Evolutionary conservation across 2,888 invertebrate species (phyloP).

Genomic region (Calephelis perditalis): DNA sequence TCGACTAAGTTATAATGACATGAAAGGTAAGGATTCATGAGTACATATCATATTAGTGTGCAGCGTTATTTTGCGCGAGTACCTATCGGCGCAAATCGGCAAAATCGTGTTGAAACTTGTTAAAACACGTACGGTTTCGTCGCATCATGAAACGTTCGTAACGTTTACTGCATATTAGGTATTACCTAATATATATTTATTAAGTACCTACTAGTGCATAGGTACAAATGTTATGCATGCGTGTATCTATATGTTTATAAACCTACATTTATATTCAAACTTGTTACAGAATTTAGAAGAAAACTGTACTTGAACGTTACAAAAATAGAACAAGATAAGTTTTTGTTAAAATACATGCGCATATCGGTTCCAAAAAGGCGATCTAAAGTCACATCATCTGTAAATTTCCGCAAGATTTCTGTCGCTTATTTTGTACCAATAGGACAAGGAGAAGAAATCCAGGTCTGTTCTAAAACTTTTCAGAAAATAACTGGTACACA

Average conservation of each 20-base stretch:
- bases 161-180: too few relatives aligned
- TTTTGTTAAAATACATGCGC: constrained; percentile 2
- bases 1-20: background rate
- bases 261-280: background rate
- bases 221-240: background rate
- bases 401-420: background rate
- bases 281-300: constrained; percentile 6
- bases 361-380: constrained; percentile 7
- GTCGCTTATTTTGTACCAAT: constrained; percentile 5
- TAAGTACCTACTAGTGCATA: background rate
- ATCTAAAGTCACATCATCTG: constrained; percentile 7
- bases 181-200: too few relatives aligned
- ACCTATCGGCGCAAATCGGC: too few relatives aligned
- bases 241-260: background rate
- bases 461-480: constrained; percentile 7
- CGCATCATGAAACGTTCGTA: too few relatives aligned
- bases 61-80: too few relatives aligned
- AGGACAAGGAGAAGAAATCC: constrained; percentile 1
- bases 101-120: too few relatives aligned
- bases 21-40: constrained; percentile 2
- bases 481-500: constrained; percentile 1
- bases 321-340: constrained; percentile 2
- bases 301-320: constrained; percentile 3
- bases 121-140: too few relatives aligned
- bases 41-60: background rate